phyloP scores from a whole-genome alignment of 2,888 invertebrate genomes.

The Habrosyne pyritoides region DNA sequence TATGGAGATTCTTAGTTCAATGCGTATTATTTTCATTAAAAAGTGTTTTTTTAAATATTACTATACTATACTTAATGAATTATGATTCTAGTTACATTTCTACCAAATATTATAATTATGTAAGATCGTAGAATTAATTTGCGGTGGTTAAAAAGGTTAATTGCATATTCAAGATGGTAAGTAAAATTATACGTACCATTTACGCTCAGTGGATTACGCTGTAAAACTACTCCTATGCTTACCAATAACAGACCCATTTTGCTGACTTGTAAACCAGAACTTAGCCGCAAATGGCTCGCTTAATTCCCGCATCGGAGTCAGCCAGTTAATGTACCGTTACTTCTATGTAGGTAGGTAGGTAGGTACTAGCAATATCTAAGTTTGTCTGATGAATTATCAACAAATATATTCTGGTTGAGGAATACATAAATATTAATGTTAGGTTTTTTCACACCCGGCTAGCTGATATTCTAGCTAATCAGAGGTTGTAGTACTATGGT shows the following conservation, averaged over 20 bases:
- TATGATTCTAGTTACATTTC: too few relatives aligned
- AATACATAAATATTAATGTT: too few relatives aligned
- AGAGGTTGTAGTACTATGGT: too few relatives aligned
- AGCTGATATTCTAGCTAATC: too few relatives aligned
- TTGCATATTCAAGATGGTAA: background rate
- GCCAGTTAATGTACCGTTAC: slow-evolving; percentile 55
- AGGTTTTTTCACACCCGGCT: too few relatives aligned
- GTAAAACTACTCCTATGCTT: slow-evolving; percentile 9
- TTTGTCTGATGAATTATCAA: slow-evolving; percentile 36
- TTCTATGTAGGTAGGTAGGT: slow-evolving; percentile 23
- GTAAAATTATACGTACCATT: background rate
- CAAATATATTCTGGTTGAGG: too few relatives aligned
- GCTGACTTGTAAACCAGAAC: slow-evolving; percentile 23
- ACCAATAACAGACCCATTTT: slow-evolving; percentile 28
- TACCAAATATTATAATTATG: background rate
- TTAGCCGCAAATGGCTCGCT: slow-evolving; percentile 51
- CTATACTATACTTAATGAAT: too few relatives aligned
- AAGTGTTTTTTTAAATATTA: too few relatives aligned
- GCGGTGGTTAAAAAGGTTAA: background rate
- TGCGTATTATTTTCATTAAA: too few relatives aligned
- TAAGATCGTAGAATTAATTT: background rate
- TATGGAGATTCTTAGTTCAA: too few relatives aligned
- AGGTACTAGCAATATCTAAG: slow-evolving; percentile 30
- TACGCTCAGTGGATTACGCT: slow-evolving; percentile 5
- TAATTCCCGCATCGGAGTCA: slow-evolving; percentile 49